Conservation (phyloP, 2,888 invertebrate genomes). For the Napeogenes inachia region DNA sequence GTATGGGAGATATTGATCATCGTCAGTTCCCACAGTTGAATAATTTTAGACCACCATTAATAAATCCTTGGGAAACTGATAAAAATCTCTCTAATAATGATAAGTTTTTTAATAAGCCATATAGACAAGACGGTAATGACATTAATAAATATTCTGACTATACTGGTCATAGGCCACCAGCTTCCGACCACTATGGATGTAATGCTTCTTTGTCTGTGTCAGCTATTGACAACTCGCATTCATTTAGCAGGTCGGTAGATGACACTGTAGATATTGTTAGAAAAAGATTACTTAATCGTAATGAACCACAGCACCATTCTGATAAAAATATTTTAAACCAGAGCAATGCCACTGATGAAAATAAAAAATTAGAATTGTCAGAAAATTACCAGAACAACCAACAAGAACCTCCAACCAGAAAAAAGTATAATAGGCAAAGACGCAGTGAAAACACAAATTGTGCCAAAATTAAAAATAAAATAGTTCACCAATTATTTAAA, state of each 20-base stretch:
- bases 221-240: conserved; percentile 54
- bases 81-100: conserved; percentile 41
- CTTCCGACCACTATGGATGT: conserved; percentile 66
- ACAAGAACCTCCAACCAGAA: conserved; percentile 50
- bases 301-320: conserved; percentile 44
- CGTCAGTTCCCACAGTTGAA: conserved; percentile 37
- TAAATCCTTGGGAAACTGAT: conserved; percentile 45
- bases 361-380: conserved; percentile 34
- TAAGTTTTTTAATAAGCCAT: conserved; percentile 40
- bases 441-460: conserved; percentile 51
- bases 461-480: conserved; percentile 69
- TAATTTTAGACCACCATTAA: conserved; percentile 32
- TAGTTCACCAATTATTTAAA: conserved; percentile 70
- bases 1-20: conserved; percentile 63
- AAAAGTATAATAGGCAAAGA: conserved; percentile 45
- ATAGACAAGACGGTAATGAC: conserved; percentile 42
- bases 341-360: conserved; percentile 33
- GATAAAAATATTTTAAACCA: conserved; percentile 34
- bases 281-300: conserved; percentile 56
- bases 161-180: conserved; percentile 63
- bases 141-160: conserved; percentile 46
- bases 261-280: conserved; percentile 69
- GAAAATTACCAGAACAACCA: conserved; percentile 33
- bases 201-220: conserved; percentile 41
- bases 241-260: conserved; percentile 64